phyloP scores from a whole-genome alignment of 2,113 vertebrate genomes.

The Ameiurus melas region DNA sequence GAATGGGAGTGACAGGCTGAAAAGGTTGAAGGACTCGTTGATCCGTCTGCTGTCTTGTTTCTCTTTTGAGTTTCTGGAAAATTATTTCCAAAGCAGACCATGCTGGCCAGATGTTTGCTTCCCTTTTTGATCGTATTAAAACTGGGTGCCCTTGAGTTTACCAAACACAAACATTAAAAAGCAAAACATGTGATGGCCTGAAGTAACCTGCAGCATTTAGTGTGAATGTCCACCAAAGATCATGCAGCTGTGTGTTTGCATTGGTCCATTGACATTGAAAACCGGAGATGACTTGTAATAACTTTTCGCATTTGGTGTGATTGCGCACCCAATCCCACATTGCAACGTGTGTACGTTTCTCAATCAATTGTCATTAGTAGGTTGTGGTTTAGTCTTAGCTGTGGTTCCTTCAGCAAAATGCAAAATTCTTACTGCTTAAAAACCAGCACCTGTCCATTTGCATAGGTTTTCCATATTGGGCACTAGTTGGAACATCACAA shows the following conservation, averaged over 20 bases:
- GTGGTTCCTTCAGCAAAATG: background rate
- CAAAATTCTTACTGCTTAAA: background rate
- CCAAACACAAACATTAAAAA: background rate
- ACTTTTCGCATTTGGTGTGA: background rate
- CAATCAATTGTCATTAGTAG: background rate
- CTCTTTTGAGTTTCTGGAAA: background rate
- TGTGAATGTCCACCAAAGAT: background rate
- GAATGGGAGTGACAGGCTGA: background rate
- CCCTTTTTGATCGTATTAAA: background rate
- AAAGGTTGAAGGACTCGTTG: background rate
- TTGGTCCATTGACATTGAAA: background rate
- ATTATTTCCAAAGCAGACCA: background rate
- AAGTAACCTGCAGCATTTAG: background rate
- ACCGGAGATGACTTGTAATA: background rate
- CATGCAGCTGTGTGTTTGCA: background rate
- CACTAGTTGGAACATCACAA: background rate
- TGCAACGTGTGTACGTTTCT: background rate
- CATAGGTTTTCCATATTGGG: constrained; percentile 10
- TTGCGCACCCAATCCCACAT: background rate
- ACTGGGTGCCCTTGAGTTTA: background rate
- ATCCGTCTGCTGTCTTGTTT: background rate
- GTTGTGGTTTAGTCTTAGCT: background rate
- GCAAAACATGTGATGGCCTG: background rate
- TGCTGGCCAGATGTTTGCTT: background rate
- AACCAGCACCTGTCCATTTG: constrained; percentile 20